Evolutionary conservation across 2,888 invertebrate genomes (phyloP), one percentile per base, ranked within the genome.

Genomic region (Cinara cedri): DNA sequence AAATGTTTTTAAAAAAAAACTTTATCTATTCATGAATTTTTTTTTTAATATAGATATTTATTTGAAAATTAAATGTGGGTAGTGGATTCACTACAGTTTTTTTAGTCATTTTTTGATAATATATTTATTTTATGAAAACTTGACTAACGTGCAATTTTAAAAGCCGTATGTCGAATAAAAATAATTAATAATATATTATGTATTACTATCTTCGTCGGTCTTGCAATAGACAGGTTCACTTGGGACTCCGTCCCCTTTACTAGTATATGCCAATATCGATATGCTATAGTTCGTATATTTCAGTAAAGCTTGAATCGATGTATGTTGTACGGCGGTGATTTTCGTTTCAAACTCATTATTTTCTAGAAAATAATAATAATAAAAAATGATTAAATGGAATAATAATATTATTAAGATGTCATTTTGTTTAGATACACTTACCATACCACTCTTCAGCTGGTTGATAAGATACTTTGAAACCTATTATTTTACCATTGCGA

Each of bases 281-380:
- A 97, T 92, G 51, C 95, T 95, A 86, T 97, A 97, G 87, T 97
- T 97, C 46, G 96, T 95, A 86, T 91, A 95, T 84, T 94, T 92
- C 84, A 91, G 90, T 80, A 96, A 87, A 66, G 92, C 92, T 81
- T 91, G 91, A 82, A 95, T 88, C 1, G 90, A 90, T 49, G 92
- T 91, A 82, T 91, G 90, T 54, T 91, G 85, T 2, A 90, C 90
- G 3, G 90, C 89, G 83, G 92, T 91, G 83, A 91, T 90, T 85
- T 94, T 94, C 6, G 86, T 86, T 81, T 87, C 86, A 44, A 85
- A 84, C 65, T 86, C 87, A 11, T 92, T 91, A 84, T 90, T 91
- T 84, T 92, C 92, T 92, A 84, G 81, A 85, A 85, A 81, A 62
- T 0, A 21, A 44, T 42, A 19, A 46, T 70, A 1, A 24, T 1